Evolutionary conservation across 1,140 invertebrate genomes (phyloP), one percentile per base, ranked within the genome.

Genomic region (Adelges cooleyi): DNA sequence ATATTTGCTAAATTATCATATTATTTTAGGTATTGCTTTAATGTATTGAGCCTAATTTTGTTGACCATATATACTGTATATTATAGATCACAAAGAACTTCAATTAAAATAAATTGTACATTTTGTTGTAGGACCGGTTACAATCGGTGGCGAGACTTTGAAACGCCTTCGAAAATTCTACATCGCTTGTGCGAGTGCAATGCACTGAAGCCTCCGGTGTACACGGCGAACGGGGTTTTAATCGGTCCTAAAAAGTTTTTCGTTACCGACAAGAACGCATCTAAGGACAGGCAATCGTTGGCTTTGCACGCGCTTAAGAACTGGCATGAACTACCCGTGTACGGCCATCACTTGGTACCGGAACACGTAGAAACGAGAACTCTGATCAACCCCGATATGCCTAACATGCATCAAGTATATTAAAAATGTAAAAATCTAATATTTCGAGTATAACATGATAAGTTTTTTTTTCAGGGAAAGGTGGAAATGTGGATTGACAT

Each of bases 401-500:
- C 87, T 1, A 89, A 87, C 38, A 79, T 92, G 17, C 88, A 91
- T 74, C 89, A 90, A 80, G 89, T 86, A 69, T 27, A 59, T 59
- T 2, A 68, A 54, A 65, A 3, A 3, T 59, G 62, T 48, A 6
- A 48, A n/a, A 17, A 48, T n/a, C n/a, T 8, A 17, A 17, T 6
- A 17, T 48, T n/a, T 48, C 15, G 44, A 17, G 44, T 48, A 48
- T 48, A 48, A 10, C 27, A 65, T 36, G 27, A n/a, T 17, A 66
- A 22, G 2, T 23, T 42, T 51, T 65, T 66, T 33, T 68, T 71
- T n/a, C 69, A 89, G 85, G 91, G 92, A 17, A 91, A 90, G 77
- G 71, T 95, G 25, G 87, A 92, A 74, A 80, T 95, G 78, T 95
- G 90, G 90, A 77, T 95, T 9, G 92, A 95, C 72, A 85, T 95